Percentiles rank a stretch among this genome's conserved stretches.
Evolutionary conservation across 2,888 invertebrate species (phyloP).

Genomic region (Rhyacophila evoluta): DNA sequence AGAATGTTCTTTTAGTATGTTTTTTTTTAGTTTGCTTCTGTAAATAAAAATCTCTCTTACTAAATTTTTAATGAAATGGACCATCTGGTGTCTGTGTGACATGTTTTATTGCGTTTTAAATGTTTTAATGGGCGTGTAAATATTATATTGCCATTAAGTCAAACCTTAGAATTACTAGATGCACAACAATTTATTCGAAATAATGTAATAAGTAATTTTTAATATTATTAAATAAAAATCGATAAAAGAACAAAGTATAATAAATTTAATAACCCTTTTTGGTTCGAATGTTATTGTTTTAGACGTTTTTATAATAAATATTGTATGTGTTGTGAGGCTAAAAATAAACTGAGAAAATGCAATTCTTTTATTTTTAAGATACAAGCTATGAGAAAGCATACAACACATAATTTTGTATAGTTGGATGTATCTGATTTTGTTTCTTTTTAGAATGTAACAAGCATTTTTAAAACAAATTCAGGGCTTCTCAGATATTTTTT

Average conservation of each 20-base stretch:
- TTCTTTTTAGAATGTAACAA: too few relatives aligned
- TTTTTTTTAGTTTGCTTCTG: neutral
- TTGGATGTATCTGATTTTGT: too few relatives aligned
- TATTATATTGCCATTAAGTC: conserved; percentile 10
- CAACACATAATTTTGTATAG: too few relatives aligned
- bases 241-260: conserved; percentile 40
- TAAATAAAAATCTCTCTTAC: neutral
- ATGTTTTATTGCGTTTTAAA: too few relatives aligned
- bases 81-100: neutral
- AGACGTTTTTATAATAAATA: conserved; percentile 50
- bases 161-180: conserved; percentile 28
- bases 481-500: too few relatives aligned
- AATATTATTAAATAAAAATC: conserved; percentile 31
- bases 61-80: neutral
- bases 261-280: conserved; percentile 47
- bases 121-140: conserved; percentile 41
- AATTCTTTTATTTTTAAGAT: too few relatives aligned
- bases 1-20: neutral
- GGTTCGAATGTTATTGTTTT: conserved; percentile 53
- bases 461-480: too few relatives aligned
- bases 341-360: conserved; percentile 33
- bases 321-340: conserved; percentile 47
- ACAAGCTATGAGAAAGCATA: too few relatives aligned
- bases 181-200: conserved; percentile 36
- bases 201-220: conserved; percentile 41